These are phyloP conservation scores for Triplophysa siluroides DNA, from an alignment of 2,113 vertebrate genomes.

Conservation along the genomic window DNA sequence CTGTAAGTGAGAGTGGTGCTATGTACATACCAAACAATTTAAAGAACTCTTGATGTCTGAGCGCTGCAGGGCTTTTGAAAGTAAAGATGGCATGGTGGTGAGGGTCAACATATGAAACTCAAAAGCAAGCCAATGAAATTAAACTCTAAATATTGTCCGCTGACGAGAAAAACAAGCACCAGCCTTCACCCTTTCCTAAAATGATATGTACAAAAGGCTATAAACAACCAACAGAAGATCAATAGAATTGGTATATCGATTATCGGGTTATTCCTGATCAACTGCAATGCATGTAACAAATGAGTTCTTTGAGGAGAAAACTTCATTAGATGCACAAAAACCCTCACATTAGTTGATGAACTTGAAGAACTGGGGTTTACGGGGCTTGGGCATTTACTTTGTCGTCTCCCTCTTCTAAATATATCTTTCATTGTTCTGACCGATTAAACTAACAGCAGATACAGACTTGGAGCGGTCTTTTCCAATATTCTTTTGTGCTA, in stretches of 20 bases:
- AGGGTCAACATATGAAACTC: neutral
- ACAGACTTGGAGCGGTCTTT: constrained; percentile 1
- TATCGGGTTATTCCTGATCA: neutral
- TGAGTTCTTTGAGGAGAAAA: too few species aligned
- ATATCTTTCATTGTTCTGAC: neutral
- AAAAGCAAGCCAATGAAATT: neutral
- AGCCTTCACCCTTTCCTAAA: neutral
- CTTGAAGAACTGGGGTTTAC: neutral
- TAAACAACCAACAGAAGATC: neutral
- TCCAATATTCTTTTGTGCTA: constrained; percentile 15
- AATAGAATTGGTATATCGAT: neutral
- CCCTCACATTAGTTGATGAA: neutral
- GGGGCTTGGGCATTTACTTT: neutral
- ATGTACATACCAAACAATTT: neutral
- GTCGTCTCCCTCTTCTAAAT: neutral
- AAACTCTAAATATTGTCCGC: neutral
- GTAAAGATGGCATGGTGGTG: neutral
- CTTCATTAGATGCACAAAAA: neutral
- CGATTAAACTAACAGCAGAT: constrained; percentile 13
- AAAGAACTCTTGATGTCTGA: neutral
- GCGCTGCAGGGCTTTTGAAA: neutral
- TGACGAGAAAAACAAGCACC: neutral
- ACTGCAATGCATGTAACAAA: neutral
- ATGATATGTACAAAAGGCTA: neutral
- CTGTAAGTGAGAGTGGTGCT: neutral